Evolutionary conservation across 2,113 vertebrate genomes (phyloP).

Genomic region (Carollia perspicillata): DNA sequence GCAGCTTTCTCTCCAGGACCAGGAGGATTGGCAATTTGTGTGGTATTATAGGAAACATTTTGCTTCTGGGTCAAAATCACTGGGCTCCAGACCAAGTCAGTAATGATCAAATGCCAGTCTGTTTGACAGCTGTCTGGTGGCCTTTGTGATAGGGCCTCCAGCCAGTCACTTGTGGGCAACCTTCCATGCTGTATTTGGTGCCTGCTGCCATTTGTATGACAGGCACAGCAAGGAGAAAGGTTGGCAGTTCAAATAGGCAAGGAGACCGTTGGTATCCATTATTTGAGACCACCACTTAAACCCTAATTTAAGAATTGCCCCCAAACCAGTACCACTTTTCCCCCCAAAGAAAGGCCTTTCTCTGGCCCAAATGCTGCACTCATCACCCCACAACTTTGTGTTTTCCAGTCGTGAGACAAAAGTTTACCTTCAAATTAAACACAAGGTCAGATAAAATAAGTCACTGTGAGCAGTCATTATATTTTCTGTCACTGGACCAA

Average conservation of each 20-base stretch:
- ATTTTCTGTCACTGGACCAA: slow-evolving; percentile 81
- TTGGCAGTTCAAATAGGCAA: slow-evolving; percentile 32
- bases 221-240: slow-evolving; percentile 32
- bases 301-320: slow-evolving; percentile 34
- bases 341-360: slow-evolving; percentile 15
- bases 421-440: slow-evolving; percentile 78
- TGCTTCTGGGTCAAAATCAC: slow-evolving; percentile 50
- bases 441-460: slow-evolving; percentile 80
- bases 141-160: slow-evolving; percentile 47
- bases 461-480: slow-evolving; percentile 72
- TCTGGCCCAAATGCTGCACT: slow-evolving; percentile 1
- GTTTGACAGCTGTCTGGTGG: slow-evolving; percentile 64
- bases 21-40: not conserved
- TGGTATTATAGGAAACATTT: slow-evolving; percentile 30
- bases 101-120: slow-evolving; percentile 58
- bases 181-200: slow-evolving; percentile 6
- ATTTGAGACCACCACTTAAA: slow-evolving; percentile 1
- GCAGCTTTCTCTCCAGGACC: not conserved
- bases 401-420: slow-evolving; percentile 64
- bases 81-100: slow-evolving; percentile 44
- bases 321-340: not conserved
- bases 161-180: slow-evolving; percentile 41
- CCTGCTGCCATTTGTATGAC: slow-evolving; percentile 45
- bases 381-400: not conserved
- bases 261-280: slow-evolving; percentile 19